Conservation (phyloP, 2,888 invertebrate genomes). For the Nezara viridula region DNA sequence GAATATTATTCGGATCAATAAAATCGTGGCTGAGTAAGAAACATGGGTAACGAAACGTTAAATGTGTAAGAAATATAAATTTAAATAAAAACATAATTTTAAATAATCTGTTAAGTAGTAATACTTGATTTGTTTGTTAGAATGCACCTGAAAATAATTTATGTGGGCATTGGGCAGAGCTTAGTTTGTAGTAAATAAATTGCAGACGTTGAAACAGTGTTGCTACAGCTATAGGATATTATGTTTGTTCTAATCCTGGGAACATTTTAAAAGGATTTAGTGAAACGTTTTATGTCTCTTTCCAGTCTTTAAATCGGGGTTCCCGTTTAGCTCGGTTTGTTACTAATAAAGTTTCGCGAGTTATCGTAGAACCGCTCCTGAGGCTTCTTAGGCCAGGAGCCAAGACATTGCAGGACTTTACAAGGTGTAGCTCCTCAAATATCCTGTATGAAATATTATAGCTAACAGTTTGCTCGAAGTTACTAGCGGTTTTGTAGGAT, state of each 20-base stretch:
- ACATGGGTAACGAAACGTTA: too few species aligned
- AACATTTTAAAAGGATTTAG: not conserved
- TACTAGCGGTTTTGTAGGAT: conserved; percentile 17
- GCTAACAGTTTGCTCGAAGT: not conserved
- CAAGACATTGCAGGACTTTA: not conserved
- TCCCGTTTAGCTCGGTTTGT: not conserved
- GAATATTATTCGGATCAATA: too few species aligned
- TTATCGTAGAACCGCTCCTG: not conserved
- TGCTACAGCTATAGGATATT: too few species aligned
- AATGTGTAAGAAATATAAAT: too few species aligned
- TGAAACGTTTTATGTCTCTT: not conserved
- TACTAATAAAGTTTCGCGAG: not conserved
- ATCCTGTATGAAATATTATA: conserved; percentile 13
- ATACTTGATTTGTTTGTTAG: too few species aligned
- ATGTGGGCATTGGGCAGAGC: too few species aligned
- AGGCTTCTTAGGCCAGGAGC: not conserved
- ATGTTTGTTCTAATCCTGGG: not conserved
- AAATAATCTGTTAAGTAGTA: too few species aligned
- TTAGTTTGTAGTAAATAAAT: too few species aligned
- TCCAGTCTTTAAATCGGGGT: not conserved
- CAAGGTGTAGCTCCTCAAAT: conserved; percentile 35
- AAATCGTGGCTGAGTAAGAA: too few species aligned
- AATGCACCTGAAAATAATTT: too few species aligned
- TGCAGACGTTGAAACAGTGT: too few species aligned
- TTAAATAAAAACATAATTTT: too few species aligned